A percentile compares a stretch with the other conserved stretches of the same genome.
Conservation (phyloP, 2,113 vertebrate species). For the Mellivora capensis region DNA sequence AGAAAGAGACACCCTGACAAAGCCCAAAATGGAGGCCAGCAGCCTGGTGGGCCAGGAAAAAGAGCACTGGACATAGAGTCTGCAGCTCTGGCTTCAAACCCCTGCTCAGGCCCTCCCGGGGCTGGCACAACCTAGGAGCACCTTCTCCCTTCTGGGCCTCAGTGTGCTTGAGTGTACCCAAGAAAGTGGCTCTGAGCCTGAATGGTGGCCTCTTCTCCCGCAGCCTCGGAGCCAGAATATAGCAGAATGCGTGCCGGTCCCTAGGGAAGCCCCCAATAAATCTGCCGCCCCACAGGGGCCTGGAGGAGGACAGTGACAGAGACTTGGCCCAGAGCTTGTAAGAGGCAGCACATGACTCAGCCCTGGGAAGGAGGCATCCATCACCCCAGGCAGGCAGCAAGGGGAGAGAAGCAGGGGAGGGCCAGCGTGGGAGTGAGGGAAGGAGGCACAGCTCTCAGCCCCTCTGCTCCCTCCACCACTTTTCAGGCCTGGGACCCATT, state of each 20-base stretch:
- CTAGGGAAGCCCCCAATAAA: slow-evolving; percentile 15
- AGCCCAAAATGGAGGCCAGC: not conserved
- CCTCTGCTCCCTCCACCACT: no score
- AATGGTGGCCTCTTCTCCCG: not conserved
- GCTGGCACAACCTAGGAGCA: not conserved
- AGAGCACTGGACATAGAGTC: not conserved
- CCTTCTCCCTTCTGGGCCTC: not conserved
- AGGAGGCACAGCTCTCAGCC: not conserved
- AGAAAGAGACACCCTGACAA: not conserved
- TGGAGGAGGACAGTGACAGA: not conserved
- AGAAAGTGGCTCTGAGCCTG: not conserved
- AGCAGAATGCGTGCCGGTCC: not conserved
- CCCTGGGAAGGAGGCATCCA: slow-evolving; percentile 51
- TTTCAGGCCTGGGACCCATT: not conserved
- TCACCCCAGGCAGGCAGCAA: slow-evolving; percentile 23
- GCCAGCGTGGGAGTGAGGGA: not conserved
- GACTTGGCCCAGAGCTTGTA: slow-evolving; percentile 16
- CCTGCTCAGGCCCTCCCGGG: not conserved
- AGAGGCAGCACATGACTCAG: slow-evolving; percentile 47
- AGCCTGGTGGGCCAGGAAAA: not conserved
- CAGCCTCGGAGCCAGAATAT: not conserved
- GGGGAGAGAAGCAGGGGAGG: not conserved
- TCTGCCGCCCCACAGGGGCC: not conserved
- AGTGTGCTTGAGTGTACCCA: not conserved
- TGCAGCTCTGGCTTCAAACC: not conserved